Base-by-base conservation (phyloP, 2,113 vertebrate genomes). In the Cranoglanis bouderius region DNA sequence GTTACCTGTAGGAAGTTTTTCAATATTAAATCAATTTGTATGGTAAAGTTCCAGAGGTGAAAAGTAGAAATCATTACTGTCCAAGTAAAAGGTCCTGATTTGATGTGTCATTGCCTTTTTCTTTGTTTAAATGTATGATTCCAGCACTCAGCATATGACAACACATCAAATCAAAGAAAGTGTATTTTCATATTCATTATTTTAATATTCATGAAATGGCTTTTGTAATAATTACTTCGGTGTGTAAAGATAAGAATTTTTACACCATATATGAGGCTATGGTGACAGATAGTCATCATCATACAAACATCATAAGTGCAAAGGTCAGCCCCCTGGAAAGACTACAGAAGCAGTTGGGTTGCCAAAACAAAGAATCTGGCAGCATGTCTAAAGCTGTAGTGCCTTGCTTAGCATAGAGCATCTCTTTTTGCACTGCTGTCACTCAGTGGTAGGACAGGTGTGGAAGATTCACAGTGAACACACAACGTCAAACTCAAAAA, bases 381-480 rank as follows among this genome's bases (percentile, higher is more conserved):
- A 49, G 24, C 24, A 13, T 49, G 24, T 26, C 81, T 18, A 51
- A 74, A 35, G 57, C 4, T 26, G 38, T 85, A 89, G 57, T 67
- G 80, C 75, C 40, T 63, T 86, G 55, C 65, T 88, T 81, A 90
- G 59, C 88, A 88, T 35, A 38, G 43, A 59, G 78, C 75, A 55
- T 91, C 72, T 91, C 87, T 85, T 94, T 85, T 90, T 90, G 88
- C 89, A 85, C 85, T 38, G 49, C 88, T 75, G 74, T 94, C 93
- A 93, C 90, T 95, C 94, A 93, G 82, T 24, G 82, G 88, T 85
- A 88, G 87, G 91, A 93, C 95, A 94, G 94, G 87, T 91, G 91
- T 88, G 88, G 94, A 93, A 77, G 87, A 32, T 61, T 19, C 61
- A 32, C 40, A 19, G 40, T 26, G 43, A 77, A 46, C 40, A 46